Evolutionary conservation across 53 echinoderm and acorn worm genomes (phyloP), one percentile per base, ranked within the genome.

Genomic region (Arbacia lixula): DNA sequence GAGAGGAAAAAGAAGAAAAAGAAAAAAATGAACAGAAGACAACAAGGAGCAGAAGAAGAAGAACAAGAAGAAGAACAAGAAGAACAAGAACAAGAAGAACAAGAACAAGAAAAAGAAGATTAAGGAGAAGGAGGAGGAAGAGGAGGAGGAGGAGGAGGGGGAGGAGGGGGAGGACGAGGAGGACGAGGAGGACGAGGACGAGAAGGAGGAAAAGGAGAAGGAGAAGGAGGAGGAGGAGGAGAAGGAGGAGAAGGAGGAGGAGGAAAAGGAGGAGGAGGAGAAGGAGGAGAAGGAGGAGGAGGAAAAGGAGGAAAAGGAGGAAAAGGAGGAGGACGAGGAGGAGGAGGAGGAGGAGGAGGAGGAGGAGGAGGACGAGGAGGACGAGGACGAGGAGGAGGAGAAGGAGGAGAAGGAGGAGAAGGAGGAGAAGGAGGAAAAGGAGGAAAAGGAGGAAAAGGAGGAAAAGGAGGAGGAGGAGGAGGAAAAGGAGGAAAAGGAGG

Each of bases 401-500:
- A 19, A 12, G 11, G 52, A 19, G 11, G 19, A 51, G 52, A 19
- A 11, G 19, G 52, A 19, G 19, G 12, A 12, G 52, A 51, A 19
- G n/a, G 52, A 19, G 19, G 52, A 51, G 52, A 51, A 51, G 19
- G 19, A 51, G 19, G 19, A 51, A 51, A 19, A 51, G 52, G 19
- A 51, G 52, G 19, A 51, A 51, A 51, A 51, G 12, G 52, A 51
- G 19, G 19, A 51, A 51, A n/a, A n/a, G n/a, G 19, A 51, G 19
- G 29, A 63, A 37, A 60, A 73, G 8, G 66, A 49, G 66, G 72
- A 51, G 1, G 6, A 41, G 4, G 4, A 19, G n/a, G 71, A 72
- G 39, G 58, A 86, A 6, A 49, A 86, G 55, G 69, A 84, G 33
- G 30, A 38, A 27, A 60, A 62, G 16, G 61, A 78, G 60, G 75